These are phyloP conservation scores for Sula dactylatra DNA, from an alignment of 2,113 vertebrate genomes.

Conservation along the genomic window DNA sequence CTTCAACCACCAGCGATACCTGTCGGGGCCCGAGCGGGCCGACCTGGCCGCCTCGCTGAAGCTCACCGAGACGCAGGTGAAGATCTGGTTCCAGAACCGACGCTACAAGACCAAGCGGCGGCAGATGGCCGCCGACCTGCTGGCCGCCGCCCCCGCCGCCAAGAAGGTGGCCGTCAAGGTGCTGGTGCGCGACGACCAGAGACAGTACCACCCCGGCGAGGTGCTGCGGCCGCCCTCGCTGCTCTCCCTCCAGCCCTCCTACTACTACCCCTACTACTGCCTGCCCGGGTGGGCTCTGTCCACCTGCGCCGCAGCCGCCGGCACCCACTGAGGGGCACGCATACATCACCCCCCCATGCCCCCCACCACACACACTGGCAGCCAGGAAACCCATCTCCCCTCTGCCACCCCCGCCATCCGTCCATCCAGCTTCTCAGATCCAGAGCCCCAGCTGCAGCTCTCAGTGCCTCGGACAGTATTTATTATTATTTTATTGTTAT, in stretches of 20 bases:
- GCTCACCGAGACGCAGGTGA: conserved; percentile 98
- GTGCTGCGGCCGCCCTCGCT: conserved; percentile 87
- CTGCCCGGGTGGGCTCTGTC: conserved; percentile 95
- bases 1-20: conserved; percentile 97
- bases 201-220: conserved; percentile 95
- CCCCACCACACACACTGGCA: background rate
- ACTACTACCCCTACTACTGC: conserved; percentile 98
- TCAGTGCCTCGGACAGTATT: conserved; percentile 67
- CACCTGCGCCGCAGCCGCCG: conserved; percentile 78
- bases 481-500: conserved; percentile 71
- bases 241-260: conserved; percentile 87
- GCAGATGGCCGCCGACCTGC: conserved; percentile 93
- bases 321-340: conserved; percentile 69
- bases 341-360: background rate
- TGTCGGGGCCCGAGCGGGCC: conserved; percentile 95
- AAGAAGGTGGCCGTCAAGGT: conserved; percentile 98
- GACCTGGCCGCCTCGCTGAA: conserved; percentile 96
- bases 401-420: background rate
- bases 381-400: background rate
- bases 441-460: background rate
- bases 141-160: conserved; percentile 90
- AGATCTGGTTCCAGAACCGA: conserved; percentile 99
- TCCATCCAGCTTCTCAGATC: background rate
- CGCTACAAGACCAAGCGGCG: conserved; percentile 97
- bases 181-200: conserved; percentile 95